These are phyloP conservation scores for Ridgeia piscesae DNA, from an alignment of 1,140 invertebrate species.

Conservation along the genomic window DNA sequence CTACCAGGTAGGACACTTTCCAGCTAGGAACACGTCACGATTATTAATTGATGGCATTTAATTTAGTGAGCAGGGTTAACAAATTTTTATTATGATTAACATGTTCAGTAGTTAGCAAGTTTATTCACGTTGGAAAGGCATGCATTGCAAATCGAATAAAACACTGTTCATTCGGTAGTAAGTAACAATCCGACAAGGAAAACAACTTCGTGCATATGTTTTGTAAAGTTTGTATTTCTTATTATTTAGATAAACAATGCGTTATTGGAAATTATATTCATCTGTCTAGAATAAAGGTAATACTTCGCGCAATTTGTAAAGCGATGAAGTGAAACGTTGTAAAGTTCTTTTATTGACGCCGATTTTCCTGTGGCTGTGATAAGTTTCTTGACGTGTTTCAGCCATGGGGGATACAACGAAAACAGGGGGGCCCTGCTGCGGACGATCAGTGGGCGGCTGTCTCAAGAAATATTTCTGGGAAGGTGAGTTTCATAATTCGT, in stretches of 20 bases:
- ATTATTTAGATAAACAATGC: neutral
- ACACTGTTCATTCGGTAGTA: no score
- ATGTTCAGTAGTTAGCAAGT: neutral
- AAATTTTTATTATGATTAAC: no score
- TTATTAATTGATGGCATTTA: neutral
- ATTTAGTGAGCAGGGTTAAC: no score
- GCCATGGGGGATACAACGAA: neutral
- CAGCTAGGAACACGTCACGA: neutral
- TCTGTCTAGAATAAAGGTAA: neutral
- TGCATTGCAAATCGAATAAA: no score
- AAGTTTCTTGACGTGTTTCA: neutral
- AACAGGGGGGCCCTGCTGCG: neutral
- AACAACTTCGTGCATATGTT: neutral
- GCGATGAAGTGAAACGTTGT: neutral
- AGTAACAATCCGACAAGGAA: no score
- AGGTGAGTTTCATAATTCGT: neutral
- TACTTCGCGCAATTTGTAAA: neutral
- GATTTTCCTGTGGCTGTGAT: neutral
- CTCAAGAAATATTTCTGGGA: neutral
- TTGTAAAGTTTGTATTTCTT: neutral
- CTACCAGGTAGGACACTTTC: neutral
- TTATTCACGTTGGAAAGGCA: neutral
- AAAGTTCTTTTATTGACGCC: neutral
- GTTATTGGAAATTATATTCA: neutral
- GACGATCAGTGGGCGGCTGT: neutral